Evolutionary conservation across 2,797 vertebrate species (phyloP), one percentile per base, ranked within the genome.

Genomic region (Molossus molossus): DNA sequence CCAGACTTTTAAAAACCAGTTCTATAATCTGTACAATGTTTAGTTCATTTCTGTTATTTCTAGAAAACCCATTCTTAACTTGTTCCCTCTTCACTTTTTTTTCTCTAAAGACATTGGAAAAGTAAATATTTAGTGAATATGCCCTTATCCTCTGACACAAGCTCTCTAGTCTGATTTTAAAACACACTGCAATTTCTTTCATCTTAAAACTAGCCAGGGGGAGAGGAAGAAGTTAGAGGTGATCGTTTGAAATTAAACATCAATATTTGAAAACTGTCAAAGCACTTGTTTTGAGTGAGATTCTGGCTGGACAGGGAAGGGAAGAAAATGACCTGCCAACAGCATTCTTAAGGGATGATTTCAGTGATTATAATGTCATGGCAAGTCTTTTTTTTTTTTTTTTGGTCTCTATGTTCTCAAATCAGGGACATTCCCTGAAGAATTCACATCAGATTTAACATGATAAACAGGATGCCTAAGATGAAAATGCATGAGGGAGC

Each of bases 31-130:
- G 2, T 96, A 70, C 60, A 81, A 81, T 70, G 79, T 94, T 95
- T 82, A 15, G 48, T 97, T 97, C 65, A 67, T 93, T 97, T 96
- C 40, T 97, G 23, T 95, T 94, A 82, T 97, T 97, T 96, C 67
- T 69, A 94, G 86, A 96, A 98, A 98, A 97, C 60, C 29, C 45
- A 95, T 93, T 73, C 94, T 94, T 89, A 13, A 60, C 84, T 96
- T 91, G n/a, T 80, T 11, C 48, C 93, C 21, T 96, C 58, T 94
- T 50, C 7, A 88, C 45, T 18, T 27, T 72, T 67, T 87, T 89
- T 97, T 89, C 93, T 85, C 80, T 91, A 73, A 95, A 93, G 85
- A 84, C 12, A 11, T 4, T 33, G 33, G 20, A 91, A 45, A 87
- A 82, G 57, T 91, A 94, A 96, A 94, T 92, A 92, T 96, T 96